phyloP scores from a whole-genome alignment of 2,797 vertebrate species.

The Hemitrygon akajei region DNA sequence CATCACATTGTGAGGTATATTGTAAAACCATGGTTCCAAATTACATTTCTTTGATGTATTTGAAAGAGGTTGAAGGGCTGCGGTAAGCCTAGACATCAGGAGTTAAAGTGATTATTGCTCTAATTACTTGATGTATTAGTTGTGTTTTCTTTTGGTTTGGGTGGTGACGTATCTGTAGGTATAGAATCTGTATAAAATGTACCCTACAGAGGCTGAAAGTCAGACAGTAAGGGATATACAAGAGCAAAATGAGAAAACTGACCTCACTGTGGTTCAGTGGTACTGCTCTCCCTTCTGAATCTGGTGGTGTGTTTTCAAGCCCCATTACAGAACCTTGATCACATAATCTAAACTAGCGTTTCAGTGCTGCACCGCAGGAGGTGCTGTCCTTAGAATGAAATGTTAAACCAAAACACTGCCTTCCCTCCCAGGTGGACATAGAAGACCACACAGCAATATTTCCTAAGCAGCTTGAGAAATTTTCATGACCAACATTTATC shows the following conservation, averaged over 20 bases:
- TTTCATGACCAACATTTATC: neutral
- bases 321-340: neutral
- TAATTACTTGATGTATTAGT: neutral
- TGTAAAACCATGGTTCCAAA: slow-evolving; percentile 11
- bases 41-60: slow-evolving; percentile 29
- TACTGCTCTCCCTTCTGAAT: neutral
- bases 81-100: neutral
- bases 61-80: neutral
- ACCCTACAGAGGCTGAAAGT: neutral
- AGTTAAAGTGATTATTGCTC: neutral
- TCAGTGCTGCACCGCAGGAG: neutral
- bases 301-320: neutral
- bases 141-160: neutral
- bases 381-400: neutral
- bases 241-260: neutral
- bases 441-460: neutral
- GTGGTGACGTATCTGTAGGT: neutral
- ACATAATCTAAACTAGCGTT: neutral
- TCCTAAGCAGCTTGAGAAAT: neutral
- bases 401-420: neutral
- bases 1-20: slow-evolving; percentile 6
- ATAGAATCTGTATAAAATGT: neutral
- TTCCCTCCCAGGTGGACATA: neutral
- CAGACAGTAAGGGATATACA: neutral
- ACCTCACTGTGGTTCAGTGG: neutral